Evolutionary conservation across 2,888 invertebrate genomes (phyloP).

Genomic region (Heterodera filipjevi): DNA sequence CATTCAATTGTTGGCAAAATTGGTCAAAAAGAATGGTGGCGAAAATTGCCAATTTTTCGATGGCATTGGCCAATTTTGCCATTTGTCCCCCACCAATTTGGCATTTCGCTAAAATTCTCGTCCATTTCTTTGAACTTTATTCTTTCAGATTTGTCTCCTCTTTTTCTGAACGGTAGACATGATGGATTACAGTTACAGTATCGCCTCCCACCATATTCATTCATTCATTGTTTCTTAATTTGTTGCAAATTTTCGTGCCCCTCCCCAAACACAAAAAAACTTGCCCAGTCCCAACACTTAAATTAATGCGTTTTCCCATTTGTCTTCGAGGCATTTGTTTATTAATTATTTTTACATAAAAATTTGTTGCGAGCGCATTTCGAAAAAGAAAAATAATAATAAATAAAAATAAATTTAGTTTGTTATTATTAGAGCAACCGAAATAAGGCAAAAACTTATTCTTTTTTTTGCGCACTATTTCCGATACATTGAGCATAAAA

Average conservation of each 20-base stretch:
- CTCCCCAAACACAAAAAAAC: background rate
- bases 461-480: too few species aligned
- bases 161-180: background rate
- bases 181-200: background rate
- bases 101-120: background rate
- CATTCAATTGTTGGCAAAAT: too few species aligned
- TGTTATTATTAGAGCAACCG: too few species aligned
- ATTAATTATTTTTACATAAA: background rate
- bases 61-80: background rate
- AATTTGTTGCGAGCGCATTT: constrained; percentile 5
- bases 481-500: too few species aligned
- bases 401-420: constrained; percentile 8
- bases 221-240: too few species aligned
- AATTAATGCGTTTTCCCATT: background rate
- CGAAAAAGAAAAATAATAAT: background rate
- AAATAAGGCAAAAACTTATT: too few species aligned
- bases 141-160: background rate
- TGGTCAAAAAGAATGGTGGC: background rate
- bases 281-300: background rate
- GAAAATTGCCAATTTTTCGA: too few species aligned
- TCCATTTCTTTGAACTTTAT: background rate
- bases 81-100: background rate
- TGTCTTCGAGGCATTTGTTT: background rate
- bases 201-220: background rate
- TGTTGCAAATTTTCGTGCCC: background rate